A percentile compares a stretch with the other conserved stretches of the same genome.
These are phyloP conservation scores for Hippocampus comes DNA, from an alignment of 2,113 vertebrate species.

Conservation along the genomic window DNA sequence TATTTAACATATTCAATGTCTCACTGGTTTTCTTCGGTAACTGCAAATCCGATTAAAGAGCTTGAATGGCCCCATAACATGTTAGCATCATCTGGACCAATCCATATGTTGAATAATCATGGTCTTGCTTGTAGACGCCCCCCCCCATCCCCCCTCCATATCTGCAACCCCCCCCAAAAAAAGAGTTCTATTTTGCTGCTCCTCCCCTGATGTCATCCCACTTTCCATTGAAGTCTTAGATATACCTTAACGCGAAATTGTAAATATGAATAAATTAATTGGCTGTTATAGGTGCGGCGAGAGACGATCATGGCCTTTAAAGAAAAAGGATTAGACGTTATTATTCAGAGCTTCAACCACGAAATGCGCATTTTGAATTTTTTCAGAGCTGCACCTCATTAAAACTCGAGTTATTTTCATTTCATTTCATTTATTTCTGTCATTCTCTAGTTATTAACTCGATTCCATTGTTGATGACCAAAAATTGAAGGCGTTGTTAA, in stretches of 20 bases:
- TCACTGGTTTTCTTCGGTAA: background rate
- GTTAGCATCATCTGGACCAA: background rate
- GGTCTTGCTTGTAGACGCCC: too few species aligned
- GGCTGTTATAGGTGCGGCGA: too few species aligned
- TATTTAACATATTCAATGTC: background rate
- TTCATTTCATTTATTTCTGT: too few species aligned
- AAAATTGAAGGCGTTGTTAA: background rate
- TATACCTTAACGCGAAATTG: too few species aligned
- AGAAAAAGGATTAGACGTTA: background rate
- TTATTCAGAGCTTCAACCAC: background rate
- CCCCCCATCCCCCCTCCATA: too few species aligned
- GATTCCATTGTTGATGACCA: background rate
- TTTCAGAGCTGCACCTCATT: background rate
- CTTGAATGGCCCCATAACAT: background rate
- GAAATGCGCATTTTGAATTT: background rate
- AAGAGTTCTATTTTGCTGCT: too few species aligned
- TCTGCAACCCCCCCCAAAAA: too few species aligned
- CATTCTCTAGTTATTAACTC: background rate
- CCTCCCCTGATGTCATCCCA: too few species aligned
- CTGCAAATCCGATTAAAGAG: background rate
- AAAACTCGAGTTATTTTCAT: background rate
- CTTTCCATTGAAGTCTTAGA: too few species aligned
- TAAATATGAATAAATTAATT: too few species aligned
- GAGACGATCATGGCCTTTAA: background rate
- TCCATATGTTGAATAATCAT: too few species aligned